phyloP scores from a whole-genome alignment of 2,888 invertebrate genomes.

The Agrochola litura region DNA sequence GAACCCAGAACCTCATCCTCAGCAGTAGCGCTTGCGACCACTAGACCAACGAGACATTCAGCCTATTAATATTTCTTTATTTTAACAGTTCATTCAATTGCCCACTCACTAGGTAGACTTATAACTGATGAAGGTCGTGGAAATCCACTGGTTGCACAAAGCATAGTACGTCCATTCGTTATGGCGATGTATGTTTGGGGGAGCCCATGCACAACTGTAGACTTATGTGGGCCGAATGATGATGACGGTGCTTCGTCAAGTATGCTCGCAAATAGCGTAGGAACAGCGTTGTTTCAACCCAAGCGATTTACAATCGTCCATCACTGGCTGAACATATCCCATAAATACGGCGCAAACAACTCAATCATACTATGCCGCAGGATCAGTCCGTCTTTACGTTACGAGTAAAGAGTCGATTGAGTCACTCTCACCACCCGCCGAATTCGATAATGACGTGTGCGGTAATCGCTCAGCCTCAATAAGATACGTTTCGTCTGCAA shows the following conservation, averaged over 20 bases:
- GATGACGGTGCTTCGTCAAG: background rate
- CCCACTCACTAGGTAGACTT: too few species aligned
- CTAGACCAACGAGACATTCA: background rate
- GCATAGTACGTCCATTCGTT: background rate
- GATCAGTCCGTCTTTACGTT: background rate
- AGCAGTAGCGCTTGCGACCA: too few species aligned
- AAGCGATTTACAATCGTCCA: background rate
- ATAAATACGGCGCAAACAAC: background rate
- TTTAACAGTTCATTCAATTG: background rate
- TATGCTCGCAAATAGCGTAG: background rate
- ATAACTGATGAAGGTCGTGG: background rate
- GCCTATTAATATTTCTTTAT: background rate
- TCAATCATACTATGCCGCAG: background rate
- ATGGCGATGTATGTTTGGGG: background rate
- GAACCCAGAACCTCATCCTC: background rate
- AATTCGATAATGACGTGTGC: background rate
- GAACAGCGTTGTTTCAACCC: too few species aligned
- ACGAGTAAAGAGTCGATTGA: too few species aligned
- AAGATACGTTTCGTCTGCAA: conserved; percentile 7
- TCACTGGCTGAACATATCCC: background rate
- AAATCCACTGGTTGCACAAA: background rate
- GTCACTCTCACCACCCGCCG: background rate
- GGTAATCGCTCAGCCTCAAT: background rate
- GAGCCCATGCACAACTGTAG: background rate
- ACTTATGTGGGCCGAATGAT: background rate